Evolutionary conservation across 2,797 vertebrate species (phyloP), one percentile per base, ranked within the genome.

Genomic region (Falco biarmicus): DNA sequence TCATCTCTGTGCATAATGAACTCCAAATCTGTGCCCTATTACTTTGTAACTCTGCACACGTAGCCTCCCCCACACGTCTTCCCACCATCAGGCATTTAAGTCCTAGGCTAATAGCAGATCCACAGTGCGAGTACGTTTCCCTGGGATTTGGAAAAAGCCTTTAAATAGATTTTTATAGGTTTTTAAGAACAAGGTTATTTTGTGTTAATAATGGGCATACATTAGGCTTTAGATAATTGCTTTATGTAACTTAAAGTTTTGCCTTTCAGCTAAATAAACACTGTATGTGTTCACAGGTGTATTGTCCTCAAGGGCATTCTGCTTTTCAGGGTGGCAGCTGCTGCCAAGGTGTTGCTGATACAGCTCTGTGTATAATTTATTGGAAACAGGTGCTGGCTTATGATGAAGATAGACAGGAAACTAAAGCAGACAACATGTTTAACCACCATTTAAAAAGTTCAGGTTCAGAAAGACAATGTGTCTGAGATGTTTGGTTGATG

Each of bases 231-330:
- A 98, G 97, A 98, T 98, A 98, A 98, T 98, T 98, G 94, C 97
- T 98, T 98, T 98, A 98, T 98, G 97, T 97, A 98, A 98, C 92
- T 93, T 95, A 65, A 97, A 97, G 94, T 97, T 98, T 98, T 97
- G 96, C 96, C 96, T 98, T 98, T 98, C 96, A 96, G 97, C 97
- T 98, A 98, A 98, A 97, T 96, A 98, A 98, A 98, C 98, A 98
- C 54, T 76, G 80, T 94, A 81, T 98, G 98, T 98, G 97, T 98
- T 98, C 98, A 98, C 98, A 98, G 98, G 98, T 98, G 98, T 98
- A 98, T 98, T 98, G 98, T 98, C 97, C 98, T 98, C 96, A 96
- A 97, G 97, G 98, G 98, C 96, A 97, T 97, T 97, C 94, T 28
- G 93, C 96, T 96, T 96, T 97, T 97, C 97, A 87, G 97, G 97